phyloP scores from a whole-genome alignment of 2,113 vertebrate species.

The Mastomys coucha region DNA sequence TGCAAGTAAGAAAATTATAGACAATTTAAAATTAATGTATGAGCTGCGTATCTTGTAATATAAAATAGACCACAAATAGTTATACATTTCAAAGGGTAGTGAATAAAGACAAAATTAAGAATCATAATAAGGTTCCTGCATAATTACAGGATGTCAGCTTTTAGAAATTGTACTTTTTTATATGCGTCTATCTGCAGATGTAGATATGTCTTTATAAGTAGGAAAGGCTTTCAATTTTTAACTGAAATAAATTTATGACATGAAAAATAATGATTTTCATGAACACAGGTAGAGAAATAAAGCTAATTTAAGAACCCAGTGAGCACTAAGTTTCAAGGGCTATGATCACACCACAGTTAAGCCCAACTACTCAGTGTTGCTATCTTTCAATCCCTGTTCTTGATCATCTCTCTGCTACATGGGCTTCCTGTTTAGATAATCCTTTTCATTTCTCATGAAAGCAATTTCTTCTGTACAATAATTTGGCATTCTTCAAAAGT shows the following conservation, averaged over 20 bases:
- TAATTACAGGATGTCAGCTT: background rate
- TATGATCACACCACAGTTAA: background rate
- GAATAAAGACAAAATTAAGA: slow-evolving; percentile 12
- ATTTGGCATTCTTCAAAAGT: background rate
- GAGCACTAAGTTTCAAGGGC: background rate
- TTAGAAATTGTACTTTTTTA: background rate
- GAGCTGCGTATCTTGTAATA: background rate
- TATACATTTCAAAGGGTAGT: slow-evolving; percentile 16
- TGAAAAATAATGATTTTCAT: background rate
- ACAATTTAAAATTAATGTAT: slow-evolving; percentile 3
- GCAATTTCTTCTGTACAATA: background rate
- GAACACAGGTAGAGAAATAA: slow-evolving; percentile 6
- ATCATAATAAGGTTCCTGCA: background rate
- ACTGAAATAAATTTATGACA: background rate
- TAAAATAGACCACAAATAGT: background rate
- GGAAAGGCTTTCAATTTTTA: background rate
- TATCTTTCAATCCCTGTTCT: background rate
- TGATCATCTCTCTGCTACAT: background rate
- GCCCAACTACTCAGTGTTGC: background rate
- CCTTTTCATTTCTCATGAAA: background rate
- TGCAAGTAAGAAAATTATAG: background rate
- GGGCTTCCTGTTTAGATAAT: background rate
- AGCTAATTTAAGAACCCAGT: background rate
- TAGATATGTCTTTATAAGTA: background rate
- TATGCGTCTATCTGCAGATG: background rate